Base-by-base conservation (phyloP, 1,140 invertebrate genomes). In the Dinoponera quadriceps region DNA sequence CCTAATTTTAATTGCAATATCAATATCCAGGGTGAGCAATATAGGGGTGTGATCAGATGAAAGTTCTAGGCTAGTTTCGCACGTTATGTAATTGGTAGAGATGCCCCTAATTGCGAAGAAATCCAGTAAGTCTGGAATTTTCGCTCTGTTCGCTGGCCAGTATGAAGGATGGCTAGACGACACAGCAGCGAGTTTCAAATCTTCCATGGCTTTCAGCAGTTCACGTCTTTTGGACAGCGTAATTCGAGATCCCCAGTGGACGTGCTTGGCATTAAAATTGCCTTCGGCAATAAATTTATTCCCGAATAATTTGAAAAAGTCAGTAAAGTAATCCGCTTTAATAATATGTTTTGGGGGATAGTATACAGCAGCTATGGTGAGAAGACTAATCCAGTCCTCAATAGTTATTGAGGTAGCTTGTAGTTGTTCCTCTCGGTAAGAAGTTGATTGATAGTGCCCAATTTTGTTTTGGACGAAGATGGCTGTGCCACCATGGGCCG, bases 261-360 rank as follows among this genome's bases (percentile, higher is more conserved):
- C 84, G 59, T 94, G 91, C 88, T 94, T 94, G n/a, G 92, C 91
- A 78, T 94, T 94, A 59, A 89, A 94, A 71, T 94, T 92, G 0
- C 93, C 94, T 22, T 91, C 92, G 22, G 83, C 87, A 20, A 93
- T 85, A 65, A 86, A 91, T n/a, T 59, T 38, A 9, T 49, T 25
- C 7, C 89, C 88, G 18, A 91, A 38, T 14, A 51, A 69, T 16
- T 85, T 57, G 9, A 91, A 85, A 29, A 88, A 89, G 5, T 82
- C 44, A 5, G 85, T 27, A 59, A 88, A 89, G 51, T 87, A 14
- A 1, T 85, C n/a, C 66, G n/a, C 49, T 20, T 68, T 83, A 14
- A 89, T 77, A 0, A 20, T 33, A 20, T 83, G 80, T 77, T 83
- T 85, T 3, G 85, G 87, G 4, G 82, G 82, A 68, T 83, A 84